Conservation (phyloP, 2,113 vertebrate genomes). For the Peromyscus californicus region DNA sequence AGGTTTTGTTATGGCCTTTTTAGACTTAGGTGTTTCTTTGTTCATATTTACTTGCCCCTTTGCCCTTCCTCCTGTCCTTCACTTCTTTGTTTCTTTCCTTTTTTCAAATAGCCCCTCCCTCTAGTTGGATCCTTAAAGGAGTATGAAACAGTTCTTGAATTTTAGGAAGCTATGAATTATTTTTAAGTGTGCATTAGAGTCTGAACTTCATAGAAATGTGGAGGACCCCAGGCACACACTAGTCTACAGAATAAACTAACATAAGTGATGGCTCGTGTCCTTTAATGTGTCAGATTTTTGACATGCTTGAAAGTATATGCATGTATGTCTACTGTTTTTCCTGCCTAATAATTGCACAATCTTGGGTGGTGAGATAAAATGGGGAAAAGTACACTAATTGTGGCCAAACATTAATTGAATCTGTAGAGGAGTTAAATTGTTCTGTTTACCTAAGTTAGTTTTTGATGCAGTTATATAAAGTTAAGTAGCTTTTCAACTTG, state of each 20-base stretch:
- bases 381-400: background rate
- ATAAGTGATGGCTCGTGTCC: background rate
- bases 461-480: constrained; percentile 50
- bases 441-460: constrained; percentile 15
- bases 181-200: constrained; percentile 11
- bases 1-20: background rate
- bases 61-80: background rate
- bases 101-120: background rate
- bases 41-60: background rate
- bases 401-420: constrained; percentile 34
- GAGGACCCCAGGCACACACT: background rate
- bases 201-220: background rate
- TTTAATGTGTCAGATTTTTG: constrained; percentile 5
- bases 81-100: background rate
- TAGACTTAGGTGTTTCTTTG: background rate
- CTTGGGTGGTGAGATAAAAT: background rate
- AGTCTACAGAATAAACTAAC: background rate
- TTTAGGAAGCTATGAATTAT: background rate
- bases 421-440: constrained; percentile 50
- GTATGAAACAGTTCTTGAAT: background rate
- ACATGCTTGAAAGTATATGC: background rate
- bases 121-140: background rate
- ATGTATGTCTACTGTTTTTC: background rate
- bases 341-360: background rate
- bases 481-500: constrained; percentile 66